Evolutionary conservation across 2,113 vertebrate genomes (phyloP).

Genomic region (Phalacrocorax aristotelis): DNA sequence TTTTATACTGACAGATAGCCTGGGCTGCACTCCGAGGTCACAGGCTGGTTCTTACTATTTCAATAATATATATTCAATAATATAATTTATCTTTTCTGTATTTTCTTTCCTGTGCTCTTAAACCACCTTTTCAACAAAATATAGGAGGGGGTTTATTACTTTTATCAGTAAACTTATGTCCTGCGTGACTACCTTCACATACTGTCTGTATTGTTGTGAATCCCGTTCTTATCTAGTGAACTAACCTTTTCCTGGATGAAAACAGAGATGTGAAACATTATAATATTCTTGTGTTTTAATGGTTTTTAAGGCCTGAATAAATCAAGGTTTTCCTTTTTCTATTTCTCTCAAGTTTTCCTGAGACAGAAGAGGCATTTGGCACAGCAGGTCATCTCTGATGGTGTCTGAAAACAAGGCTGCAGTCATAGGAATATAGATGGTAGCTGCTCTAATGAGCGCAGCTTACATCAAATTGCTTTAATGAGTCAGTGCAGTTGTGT

Average conservation of each 20-base stretch:
- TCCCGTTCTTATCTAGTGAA: not conserved
- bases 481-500: constrained; percentile 22
- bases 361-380: not conserved
- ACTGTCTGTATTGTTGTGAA: not conserved
- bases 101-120: not conserved
- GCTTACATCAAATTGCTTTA: constrained; percentile 29
- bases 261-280: not conserved
- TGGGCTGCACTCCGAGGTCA: not conserved
- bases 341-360: not conserved
- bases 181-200: not conserved
- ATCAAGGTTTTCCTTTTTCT: not conserved
- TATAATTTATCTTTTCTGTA: not conserved
- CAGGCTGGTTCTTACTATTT: not conserved
- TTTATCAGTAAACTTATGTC: not conserved
- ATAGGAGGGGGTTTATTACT: not conserved
- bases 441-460: not conserved
- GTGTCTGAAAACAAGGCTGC: not conserved
- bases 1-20: not conserved
- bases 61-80: not conserved
- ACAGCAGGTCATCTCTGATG: constrained; percentile 5
- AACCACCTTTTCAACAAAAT: not conserved
- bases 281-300: not conserved
- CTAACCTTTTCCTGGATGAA: not conserved
- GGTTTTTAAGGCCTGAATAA: not conserved
- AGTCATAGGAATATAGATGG: not conserved